Evolutionary conservation across 2,113 vertebrate genomes (phyloP), one percentile per base, ranked within the genome.

Genomic region (Philantomba maxwellii): DNA sequence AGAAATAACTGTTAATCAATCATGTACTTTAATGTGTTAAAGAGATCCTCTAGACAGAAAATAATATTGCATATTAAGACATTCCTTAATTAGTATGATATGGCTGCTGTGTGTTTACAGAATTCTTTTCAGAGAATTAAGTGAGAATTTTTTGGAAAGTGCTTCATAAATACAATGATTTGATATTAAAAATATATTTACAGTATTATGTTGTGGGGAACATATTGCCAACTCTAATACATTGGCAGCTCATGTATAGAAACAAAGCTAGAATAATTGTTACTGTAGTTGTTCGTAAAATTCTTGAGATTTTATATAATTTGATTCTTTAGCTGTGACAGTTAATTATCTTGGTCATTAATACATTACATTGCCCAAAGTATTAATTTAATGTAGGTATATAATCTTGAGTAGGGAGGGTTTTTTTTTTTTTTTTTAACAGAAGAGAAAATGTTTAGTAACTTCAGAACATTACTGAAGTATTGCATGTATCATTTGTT

Each of bases 41-140:
- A 99, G 99, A 99, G 98, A 98, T 99, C 98, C 7, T 90, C 16
- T 58, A 99, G 98, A 98, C 99, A 99, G 96, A 98, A 98, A 98
- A 98, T 94, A 98, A 97, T 98, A 99, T 96, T 98, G 96, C 98
- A 98, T 99, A 99, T 99, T 99, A 99, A 99, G 98, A 99, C 99
- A 99, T 99, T 99, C 99, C 99, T 99, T 98, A 99, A 99, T 98
- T 99, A 99, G 98, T 99, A 98, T 98, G 96, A 98, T 99, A 99
- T 98, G 98, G 99, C 99, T 99, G 99, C 99, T 99, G 98, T 99
- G 99, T 99, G 98, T 98, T 98, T 98, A 97, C 66, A 98, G 97
- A 94, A 97, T 99, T 99, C 98, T 98, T 93, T 89, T 84, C 83
- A 73, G 66, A 51, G 6, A 85, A 39, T 73, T 82, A 89, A 84